Evolutionary conservation across 2,113 vertebrate species (phyloP).

Genomic region (Plecotus auritus): DNA sequence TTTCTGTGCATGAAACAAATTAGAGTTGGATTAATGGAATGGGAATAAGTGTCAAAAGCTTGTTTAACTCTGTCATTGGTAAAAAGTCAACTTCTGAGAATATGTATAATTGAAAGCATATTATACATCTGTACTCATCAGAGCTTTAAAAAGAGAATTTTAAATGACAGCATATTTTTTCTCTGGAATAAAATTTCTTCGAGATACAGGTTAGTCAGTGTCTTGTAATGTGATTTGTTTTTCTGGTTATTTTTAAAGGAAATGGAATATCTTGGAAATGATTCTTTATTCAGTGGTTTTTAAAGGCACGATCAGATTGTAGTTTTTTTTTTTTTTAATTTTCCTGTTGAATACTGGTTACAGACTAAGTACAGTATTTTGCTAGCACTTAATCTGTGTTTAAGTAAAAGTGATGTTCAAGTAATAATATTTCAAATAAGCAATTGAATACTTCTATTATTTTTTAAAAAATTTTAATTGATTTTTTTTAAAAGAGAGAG

Average conservation of each 20-base stretch:
- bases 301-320: not conserved
- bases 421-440: not conserved
- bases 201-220: not conserved
- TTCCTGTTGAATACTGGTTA: not conserved
- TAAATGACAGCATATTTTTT: not conserved
- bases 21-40: not conserved
- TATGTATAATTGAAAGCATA: not conserved
- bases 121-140: not conserved
- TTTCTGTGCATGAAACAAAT: not conserved
- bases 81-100: not conserved
- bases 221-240: constrained; percentile 30
- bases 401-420: not conserved
- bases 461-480: not conserved
- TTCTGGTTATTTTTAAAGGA: constrained; percentile 15
- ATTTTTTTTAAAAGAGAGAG: not conserved
- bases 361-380: not conserved
- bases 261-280: not conserved
- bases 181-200: constrained; percentile 25
- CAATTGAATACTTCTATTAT: not conserved
- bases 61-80: constrained; percentile 21
- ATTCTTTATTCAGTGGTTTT: constrained; percentile 39
- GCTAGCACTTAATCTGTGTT: not conserved
- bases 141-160: not conserved
- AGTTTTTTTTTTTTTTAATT: not conserved
- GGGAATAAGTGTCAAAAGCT: not conserved